phyloP scores from a whole-genome alignment of 2,797 vertebrate species.

The Sebastes diaconus region DNA sequence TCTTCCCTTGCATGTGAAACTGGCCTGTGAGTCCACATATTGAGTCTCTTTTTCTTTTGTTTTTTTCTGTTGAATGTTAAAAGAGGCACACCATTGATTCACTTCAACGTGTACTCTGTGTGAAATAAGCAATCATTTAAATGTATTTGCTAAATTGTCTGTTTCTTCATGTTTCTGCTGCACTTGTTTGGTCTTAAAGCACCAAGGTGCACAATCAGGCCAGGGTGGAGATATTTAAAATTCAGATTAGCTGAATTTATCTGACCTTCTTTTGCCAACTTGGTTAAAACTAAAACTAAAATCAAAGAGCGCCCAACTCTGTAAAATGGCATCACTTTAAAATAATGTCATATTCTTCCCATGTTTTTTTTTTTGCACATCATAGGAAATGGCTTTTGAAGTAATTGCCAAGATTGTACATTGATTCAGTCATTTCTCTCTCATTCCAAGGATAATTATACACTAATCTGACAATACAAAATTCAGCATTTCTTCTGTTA shows the following conservation, averaged over 20 bases:
- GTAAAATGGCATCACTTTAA: constrained; percentile 1
- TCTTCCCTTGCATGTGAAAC: constrained; percentile 50
- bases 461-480: background rate
- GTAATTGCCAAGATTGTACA: background rate
- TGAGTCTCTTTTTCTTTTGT: constrained; percentile 25
- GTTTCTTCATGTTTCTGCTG: constrained; percentile 37
- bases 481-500: constrained; percentile 21
- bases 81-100: constrained; percentile 2
- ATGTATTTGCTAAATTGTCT: background rate
- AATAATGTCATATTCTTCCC: background rate
- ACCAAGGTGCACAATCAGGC: background rate
- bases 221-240: background rate
- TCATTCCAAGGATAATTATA: background rate
- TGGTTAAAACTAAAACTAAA: constrained; percentile 21
- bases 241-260: background rate
- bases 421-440: background rate
- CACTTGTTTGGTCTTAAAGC: constrained; percentile 12
- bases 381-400: background rate
- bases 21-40: constrained; percentile 8
- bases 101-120: background rate
- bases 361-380: constrained; percentile 32
- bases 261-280: background rate
- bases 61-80: constrained; percentile 52
- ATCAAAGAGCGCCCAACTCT: constrained; percentile 30
- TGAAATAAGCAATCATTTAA: constrained; percentile 48